Conservation (phyloP, 2,797 vertebrate genomes). For the Podarcis lilfordi region DNA sequence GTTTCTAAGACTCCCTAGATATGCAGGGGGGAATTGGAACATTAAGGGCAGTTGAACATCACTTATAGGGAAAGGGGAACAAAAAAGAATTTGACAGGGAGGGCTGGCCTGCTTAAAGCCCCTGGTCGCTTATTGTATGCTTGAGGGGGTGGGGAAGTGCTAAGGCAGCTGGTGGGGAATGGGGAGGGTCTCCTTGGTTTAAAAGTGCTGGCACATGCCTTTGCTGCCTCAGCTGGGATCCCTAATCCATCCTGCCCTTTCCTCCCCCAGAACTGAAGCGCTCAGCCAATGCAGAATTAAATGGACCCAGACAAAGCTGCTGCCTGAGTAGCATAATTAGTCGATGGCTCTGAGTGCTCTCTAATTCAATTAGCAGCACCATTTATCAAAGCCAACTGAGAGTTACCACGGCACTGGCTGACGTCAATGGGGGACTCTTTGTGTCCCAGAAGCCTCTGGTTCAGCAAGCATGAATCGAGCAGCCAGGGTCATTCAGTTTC, state of each 20-base stretch:
- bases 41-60: not conserved
- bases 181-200: not conserved
- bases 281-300: constrained; percentile 73
- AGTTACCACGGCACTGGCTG: constrained; percentile 72
- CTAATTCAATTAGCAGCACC: constrained; percentile 79
- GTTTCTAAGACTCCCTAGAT: not conserved
- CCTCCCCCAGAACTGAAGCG: constrained; percentile 59
- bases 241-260: constrained; percentile 58
- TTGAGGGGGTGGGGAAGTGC: not conserved
- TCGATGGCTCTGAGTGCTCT: constrained; percentile 71
- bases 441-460: constrained; percentile 69
- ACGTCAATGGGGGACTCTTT: constrained; percentile 65
- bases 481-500: constrained; percentile 53
- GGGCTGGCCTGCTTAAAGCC: not conserved
- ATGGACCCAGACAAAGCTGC: constrained; percentile 73
- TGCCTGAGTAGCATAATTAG: constrained; percentile 77
- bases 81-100: not conserved
- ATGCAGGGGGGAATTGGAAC: not conserved
- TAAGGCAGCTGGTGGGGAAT: not conserved
- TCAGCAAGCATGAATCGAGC: constrained; percentile 59
- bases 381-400: constrained; percentile 72
- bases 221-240: constrained; percentile 48
- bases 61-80: not conserved
- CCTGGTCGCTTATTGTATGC: not conserved
- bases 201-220: not conserved